Conservation (phyloP, 2,113 vertebrate genomes). For the Tympanuchus pallidicinctus region DNA sequence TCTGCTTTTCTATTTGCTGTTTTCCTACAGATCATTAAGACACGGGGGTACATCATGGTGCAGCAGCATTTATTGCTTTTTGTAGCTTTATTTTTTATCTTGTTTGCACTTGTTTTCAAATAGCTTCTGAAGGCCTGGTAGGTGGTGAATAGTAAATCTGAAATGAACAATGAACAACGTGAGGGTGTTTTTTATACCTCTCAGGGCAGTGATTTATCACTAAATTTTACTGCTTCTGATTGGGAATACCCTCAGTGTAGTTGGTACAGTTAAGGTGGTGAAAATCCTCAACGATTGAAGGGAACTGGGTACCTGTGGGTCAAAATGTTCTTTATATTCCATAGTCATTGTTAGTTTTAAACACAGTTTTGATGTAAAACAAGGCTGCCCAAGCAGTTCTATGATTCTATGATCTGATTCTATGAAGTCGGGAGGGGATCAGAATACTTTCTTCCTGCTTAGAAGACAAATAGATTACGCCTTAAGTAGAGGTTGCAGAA, state of each 20-base stretch:
- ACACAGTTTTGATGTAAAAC: neutral
- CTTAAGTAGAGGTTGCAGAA: neutral
- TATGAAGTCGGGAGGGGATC: neutral
- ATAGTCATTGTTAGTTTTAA: neutral
- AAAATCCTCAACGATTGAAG: neutral
- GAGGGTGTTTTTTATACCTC: neutral
- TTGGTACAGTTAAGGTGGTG: neutral
- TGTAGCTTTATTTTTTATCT: neutral
- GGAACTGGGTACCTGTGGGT: neutral
- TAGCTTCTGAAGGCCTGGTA: neutral
- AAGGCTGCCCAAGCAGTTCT: neutral
- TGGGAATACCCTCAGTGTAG: neutral
- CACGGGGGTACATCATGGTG: neutral
- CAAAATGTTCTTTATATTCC: neutral
- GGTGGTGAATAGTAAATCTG: fast-evolving
- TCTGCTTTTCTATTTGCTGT: neutral
- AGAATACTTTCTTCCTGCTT: neutral
- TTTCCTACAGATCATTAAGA: neutral
- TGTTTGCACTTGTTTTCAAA: neutral
- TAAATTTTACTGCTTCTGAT: neutral
- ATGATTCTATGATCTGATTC: no score
- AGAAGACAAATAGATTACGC: neutral
- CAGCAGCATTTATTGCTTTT: neutral
- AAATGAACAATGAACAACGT: neutral
- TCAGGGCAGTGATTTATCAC: neutral